phyloP scores from a whole-genome alignment of 2,888 invertebrate species.

The Parnassius mnemosyne region DNA sequence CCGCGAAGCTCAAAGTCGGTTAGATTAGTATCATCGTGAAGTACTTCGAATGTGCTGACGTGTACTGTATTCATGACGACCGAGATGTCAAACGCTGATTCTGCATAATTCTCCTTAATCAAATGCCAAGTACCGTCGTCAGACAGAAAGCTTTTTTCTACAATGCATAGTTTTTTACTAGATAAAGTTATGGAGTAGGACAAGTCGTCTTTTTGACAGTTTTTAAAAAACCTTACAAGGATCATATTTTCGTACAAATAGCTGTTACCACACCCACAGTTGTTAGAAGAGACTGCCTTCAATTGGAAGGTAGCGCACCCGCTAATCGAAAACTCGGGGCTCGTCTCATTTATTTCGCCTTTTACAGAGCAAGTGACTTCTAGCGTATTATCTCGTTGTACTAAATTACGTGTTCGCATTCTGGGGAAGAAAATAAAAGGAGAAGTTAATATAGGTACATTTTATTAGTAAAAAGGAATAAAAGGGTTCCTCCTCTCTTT shows the following conservation, averaged over 20 bases:
- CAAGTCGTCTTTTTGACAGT: constrained; percentile 38
- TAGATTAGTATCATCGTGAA: too few relatives aligned
- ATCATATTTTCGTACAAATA: constrained; percentile 34
- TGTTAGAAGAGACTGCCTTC: constrained; percentile 31
- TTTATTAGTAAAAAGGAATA: too few relatives aligned
- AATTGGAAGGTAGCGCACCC: constrained; percentile 42
- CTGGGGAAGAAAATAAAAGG: constrained; percentile 28
- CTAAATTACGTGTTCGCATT: constrained; percentile 41
- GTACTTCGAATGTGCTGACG: too few relatives aligned
- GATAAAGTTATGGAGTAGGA: constrained; percentile 42
- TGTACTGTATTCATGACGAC: too few relatives aligned
- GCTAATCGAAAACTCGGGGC: constrained; percentile 42
- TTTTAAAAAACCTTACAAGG: constrained; percentile 43
- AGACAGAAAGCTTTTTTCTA: constrained; percentile 40
- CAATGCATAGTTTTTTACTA: constrained; percentile 39
- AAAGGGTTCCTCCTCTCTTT: neutral
- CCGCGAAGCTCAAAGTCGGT: too few relatives aligned
- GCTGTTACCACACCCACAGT: constrained; percentile 41
- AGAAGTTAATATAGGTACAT: neutral
- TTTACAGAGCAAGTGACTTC: constrained; percentile 11
- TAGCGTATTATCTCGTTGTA: constrained; percentile 43
- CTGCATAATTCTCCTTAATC: constrained; percentile 41
- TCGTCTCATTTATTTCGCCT: constrained; percentile 28
- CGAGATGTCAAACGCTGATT: constrained; percentile 42
- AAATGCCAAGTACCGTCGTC: constrained; percentile 52